phyloP scores from a whole-genome alignment of 2,888 invertebrate genomes.

The Drosophila borealis region DNA sequence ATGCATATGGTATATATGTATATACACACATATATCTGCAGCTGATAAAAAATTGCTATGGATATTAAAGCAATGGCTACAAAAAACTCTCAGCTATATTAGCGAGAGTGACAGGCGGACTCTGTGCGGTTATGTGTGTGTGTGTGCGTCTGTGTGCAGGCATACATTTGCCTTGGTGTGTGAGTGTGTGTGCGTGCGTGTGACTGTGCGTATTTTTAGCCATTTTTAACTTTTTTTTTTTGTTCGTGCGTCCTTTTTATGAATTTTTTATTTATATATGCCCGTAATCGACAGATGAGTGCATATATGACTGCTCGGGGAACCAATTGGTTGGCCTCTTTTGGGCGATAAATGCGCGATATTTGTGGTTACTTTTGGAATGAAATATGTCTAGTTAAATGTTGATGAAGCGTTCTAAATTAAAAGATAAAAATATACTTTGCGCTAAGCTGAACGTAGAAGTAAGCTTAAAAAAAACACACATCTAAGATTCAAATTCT shows the following conservation, averaged over 20 bases:
- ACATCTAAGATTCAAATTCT: too few species aligned
- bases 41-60: constrained; percentile 47
- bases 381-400: constrained; percentile 3
- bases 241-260: constrained; percentile 30
- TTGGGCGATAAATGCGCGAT: constrained; percentile 16
- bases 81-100: constrained; percentile 31
- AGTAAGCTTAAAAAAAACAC: too few species aligned
- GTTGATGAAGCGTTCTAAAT: constrained; percentile 7
- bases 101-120: constrained; percentile 33
- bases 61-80: constrained; percentile 51
- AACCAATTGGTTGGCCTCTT: constrained; percentile 17
- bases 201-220: constrained; percentile 45
- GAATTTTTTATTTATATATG: constrained; percentile 61
- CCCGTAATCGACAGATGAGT: constrained; percentile 59
- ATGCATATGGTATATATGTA: constrained; percentile 26
- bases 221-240: constrained; percentile 31
- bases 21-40: constrained; percentile 10
- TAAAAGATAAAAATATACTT: not conserved
- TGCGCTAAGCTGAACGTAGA: not conserved
- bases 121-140: constrained; percentile 8
- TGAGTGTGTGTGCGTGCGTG: constrained; percentile 13
- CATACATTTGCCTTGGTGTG: constrained; percentile 6
- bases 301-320: constrained; percentile 61
- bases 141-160: constrained; percentile 3
- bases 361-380: constrained; percentile 19